Base-by-base conservation (phyloP, 2,888 invertebrate species). In the Tortrix viridana region DNA sequence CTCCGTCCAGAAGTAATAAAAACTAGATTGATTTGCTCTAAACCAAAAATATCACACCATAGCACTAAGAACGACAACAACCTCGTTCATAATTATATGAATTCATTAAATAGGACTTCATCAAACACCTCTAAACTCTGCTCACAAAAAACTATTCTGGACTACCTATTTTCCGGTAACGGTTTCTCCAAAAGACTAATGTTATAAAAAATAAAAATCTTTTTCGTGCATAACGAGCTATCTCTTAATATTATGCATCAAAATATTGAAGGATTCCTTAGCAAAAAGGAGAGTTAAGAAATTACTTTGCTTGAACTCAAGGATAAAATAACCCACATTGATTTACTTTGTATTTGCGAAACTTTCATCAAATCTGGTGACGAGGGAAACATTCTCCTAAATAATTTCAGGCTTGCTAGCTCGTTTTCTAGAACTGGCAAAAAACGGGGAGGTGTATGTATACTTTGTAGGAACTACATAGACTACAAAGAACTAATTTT, bases 331-430 rank as follows among this genome's bases (percentile, higher is more conserved):
- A 26, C 48, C 12, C 23, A 22, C 26, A 58, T 62, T 46, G 55
- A 66, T 19, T 56, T 66, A 32, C 19, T 66, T 6, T 66, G 66
- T 20, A 43, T 66, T 12, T 50, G 41, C n/a, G 62, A 66, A 56
- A 66, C 59, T 16, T 66, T 66, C 55, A 43, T 66, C 1, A 49
- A 58, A 44, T 12, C 12, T n/a, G 65, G 62, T 16, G 54, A 58
- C n/a, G 61, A 65, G 18, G 12, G 23, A 14, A 62, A 56, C 26
- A 47, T 65, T 4, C 23, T 50, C 9, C 7, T 65, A 38, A 49
- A 49, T 19, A 20, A 52, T 12, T 59, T 54, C 20, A 53, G 38
- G 43, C 6, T 66, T 43, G 66, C 55, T 18, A 9, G 9, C 1
- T 18, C 43, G 1, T 53, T 54, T 47, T 32, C 26, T 12, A 59